Percentiles rank a stretch among this genome's conserved stretches.
Conservation (phyloP, 2,797 vertebrate species). For the Astyanax mexicanus region DNA sequence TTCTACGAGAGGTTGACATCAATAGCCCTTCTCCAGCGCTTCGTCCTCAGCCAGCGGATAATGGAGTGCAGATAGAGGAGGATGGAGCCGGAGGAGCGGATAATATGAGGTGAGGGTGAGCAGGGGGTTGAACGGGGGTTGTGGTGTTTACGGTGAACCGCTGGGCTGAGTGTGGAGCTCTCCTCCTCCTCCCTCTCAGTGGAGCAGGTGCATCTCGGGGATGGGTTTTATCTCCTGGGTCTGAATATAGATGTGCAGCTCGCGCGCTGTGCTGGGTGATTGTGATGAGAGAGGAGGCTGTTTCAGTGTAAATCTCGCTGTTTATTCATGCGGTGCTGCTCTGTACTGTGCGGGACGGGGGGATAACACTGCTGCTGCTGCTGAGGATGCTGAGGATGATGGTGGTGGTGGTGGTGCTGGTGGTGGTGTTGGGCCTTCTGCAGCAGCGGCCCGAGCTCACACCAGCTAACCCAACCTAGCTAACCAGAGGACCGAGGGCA, state of each 20-base stretch:
- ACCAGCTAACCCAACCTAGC: too few relatives aligned
- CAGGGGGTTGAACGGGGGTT: neutral
- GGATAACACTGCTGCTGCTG: neutral
- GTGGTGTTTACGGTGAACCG: neutral
- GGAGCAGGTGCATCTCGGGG: conserved; percentile 36
- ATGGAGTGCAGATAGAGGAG: neutral
- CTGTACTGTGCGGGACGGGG: neutral
- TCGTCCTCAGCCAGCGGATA: neutral
- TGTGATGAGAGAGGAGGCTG: too few relatives aligned
- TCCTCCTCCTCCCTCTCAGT: neutral
- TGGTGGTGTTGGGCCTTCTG: neutral
- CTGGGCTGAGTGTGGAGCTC: neutral
- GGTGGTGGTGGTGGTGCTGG: too few relatives aligned
- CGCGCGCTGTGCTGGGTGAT: too few relatives aligned
- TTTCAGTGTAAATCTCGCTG: too few relatives aligned
- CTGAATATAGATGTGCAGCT: too few relatives aligned
- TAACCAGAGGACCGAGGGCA: neutral
- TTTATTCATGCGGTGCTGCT: conserved; percentile 4
- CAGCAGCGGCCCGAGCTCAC: neutral
- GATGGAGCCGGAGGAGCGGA: neutral
- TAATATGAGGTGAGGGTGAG: conserved; percentile 23
- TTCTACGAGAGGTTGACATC: conserved; percentile 2
- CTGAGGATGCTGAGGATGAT: too few relatives aligned
- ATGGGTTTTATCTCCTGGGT: conserved; percentile 11
- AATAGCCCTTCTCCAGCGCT: neutral